These are phyloP conservation scores for Nesidiocoris tenuis DNA, from an alignment of 2,888 invertebrate species.

Conservation along the genomic window DNA sequence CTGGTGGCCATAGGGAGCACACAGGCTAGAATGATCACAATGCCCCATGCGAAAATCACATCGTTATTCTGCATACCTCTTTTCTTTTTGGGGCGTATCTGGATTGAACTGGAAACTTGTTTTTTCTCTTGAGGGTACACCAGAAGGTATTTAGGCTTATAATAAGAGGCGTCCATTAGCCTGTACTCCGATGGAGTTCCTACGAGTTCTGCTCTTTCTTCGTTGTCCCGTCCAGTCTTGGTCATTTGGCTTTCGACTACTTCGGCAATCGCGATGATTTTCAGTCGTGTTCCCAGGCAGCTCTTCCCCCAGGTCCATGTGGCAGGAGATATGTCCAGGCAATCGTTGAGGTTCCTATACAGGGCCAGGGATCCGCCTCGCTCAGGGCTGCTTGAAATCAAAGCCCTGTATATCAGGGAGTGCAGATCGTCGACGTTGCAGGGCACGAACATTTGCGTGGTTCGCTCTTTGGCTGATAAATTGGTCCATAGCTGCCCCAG, in stretches of 20 bases:
- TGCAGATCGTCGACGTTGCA: slow-evolving; percentile 31
- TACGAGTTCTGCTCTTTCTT: neutral
- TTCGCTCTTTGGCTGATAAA: neutral
- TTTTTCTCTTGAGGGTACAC: slow-evolving; percentile 31
- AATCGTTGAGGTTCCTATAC: slow-evolving; percentile 33
- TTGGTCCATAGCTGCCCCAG: slow-evolving; percentile 35
- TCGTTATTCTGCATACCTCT: neutral
- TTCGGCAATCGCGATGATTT: slow-evolving; percentile 33
- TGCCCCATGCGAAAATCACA: slow-evolving; percentile 9
- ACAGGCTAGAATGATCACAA: slow-evolving; percentile 1
- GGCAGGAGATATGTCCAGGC: slow-evolving; percentile 5
- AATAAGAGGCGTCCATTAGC: slow-evolving; percentile 5
- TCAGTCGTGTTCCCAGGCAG: slow-evolving; percentile 33
- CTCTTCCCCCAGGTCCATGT: slow-evolving; percentile 44
- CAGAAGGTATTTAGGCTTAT: slow-evolving; percentile 8
- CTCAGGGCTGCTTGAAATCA: neutral
- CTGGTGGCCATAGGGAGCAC: slow-evolving; percentile 4
- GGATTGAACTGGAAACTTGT: neutral
- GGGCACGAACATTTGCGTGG: slow-evolving; percentile 25
- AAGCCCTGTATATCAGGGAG: slow-evolving; percentile 36
- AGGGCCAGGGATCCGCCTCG: slow-evolving; percentile 32
- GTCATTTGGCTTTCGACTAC: slow-evolving; percentile 22
- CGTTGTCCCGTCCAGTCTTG: neutral
- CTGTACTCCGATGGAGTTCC: neutral
- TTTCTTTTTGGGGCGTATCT: neutral